Conservation (phyloP, 2,888 invertebrate genomes). For the Dynastes tityus region DNA sequence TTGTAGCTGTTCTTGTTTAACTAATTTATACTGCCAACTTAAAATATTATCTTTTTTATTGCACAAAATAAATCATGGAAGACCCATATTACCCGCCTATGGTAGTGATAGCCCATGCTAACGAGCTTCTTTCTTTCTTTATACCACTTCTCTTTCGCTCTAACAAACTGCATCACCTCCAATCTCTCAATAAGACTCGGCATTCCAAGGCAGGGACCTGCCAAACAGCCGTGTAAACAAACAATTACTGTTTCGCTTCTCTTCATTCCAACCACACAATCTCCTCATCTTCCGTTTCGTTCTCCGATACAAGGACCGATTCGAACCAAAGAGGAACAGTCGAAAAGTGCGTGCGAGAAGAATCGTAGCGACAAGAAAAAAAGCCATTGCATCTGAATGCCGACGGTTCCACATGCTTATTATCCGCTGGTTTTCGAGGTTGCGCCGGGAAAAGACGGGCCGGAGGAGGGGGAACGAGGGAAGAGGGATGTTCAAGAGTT, state of each 20-base stretch:
- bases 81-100: constrained; percentile 59
- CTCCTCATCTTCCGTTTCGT: constrained; percentile 1
- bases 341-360: constrained; percentile 13
- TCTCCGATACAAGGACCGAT: background rate
- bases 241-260: constrained; percentile 60
- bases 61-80: background rate
- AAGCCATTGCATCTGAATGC: constrained; percentile 20
- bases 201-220: constrained; percentile 60
- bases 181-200: constrained; percentile 64
- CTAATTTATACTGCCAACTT: no score
- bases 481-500: background rate
- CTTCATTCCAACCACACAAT: constrained; percentile 21
- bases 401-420: constrained; percentile 47
- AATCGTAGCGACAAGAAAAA: background rate
- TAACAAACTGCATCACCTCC: constrained; percentile 64
- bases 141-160: constrained; percentile 60
- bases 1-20: no score
- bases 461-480: background rate
- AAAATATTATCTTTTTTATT: no score
- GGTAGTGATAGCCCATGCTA: constrained; percentile 65
- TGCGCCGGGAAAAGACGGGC: background rate
- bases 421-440: constrained; percentile 44
- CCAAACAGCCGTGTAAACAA: constrained; percentile 65
- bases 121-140: constrained; percentile 64
- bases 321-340: background rate